A percentile compares a stretch with the other conserved stretches of the same genome.
phyloP scores from a whole-genome alignment of 2,888 invertebrate species.

The Drosophila mulleri region DNA sequence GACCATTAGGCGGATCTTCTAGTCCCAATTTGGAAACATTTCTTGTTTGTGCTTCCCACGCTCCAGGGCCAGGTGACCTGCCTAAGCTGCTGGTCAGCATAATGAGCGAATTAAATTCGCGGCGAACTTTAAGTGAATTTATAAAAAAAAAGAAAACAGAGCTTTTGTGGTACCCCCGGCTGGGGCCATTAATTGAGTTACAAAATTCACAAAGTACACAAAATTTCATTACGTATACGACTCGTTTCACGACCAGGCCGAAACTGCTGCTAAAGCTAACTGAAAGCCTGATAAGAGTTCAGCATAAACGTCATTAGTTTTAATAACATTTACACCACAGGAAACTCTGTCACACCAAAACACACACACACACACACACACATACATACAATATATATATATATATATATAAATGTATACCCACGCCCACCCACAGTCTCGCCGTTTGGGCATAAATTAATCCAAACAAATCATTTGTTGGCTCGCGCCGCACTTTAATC shows the following conservation, averaged over 20 bases:
- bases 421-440: conserved; percentile 2
- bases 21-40: conserved; percentile 50
- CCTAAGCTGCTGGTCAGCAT: conserved; percentile 44
- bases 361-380: conserved; percentile 15
- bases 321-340: conserved; percentile 68
- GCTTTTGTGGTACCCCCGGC: conserved; percentile 11
- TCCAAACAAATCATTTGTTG: conserved; percentile 40
- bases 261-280: conserved; percentile 4
- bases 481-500: conserved; percentile 34
- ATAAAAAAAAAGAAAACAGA: conserved; percentile 33
- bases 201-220: conserved; percentile 49
- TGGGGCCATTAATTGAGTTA: conserved; percentile 66
- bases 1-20: conserved; percentile 56
- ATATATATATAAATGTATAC: no score
- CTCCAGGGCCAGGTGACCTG: conserved; percentile 35
- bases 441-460: conserved; percentile 40
- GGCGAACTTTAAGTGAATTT: conserved; percentile 63
- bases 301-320: conserved; percentile 68
- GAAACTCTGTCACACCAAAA: conserved; percentile 19
- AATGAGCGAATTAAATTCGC: conserved; percentile 42
- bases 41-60: conserved; percentile 10
- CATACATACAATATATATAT: neutral
- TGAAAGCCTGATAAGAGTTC: conserved; percentile 54
- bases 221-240: conserved; percentile 73
- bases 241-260: conserved; percentile 45